Conservation (phyloP, 2,888 invertebrate species). For the Lochmaea crataegi region DNA sequence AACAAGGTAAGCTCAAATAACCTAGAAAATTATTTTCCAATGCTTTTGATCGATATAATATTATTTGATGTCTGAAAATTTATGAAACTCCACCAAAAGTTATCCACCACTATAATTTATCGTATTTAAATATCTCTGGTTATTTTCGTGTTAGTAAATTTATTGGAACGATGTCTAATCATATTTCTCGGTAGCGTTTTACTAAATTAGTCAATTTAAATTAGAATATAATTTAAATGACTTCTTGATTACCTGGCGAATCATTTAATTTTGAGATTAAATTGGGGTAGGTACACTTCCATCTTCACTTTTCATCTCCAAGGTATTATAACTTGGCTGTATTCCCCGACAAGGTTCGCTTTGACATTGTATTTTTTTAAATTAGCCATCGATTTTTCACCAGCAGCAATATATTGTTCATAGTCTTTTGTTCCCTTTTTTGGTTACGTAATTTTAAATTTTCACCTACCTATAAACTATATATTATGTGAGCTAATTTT, state of each 20-base stretch:
- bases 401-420: no score
- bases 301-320: not conserved
- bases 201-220: conserved; percentile 4
- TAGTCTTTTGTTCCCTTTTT: no score
- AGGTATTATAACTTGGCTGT: not conserved
- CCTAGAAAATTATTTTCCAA: not conserved
- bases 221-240: conserved; percentile 1
- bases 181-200: not conserved
- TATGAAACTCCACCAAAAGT: not conserved
- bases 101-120: no score
- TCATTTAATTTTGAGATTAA: not conserved
- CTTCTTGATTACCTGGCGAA: conserved; percentile 1
- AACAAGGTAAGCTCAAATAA: conserved; percentile 75
- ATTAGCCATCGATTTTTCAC: no score
- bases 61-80: not conserved
- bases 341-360: no score
- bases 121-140: not conserved
- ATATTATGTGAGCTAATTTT: no score
- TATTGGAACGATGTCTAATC: no score
- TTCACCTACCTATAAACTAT: no score
- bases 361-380: no score
- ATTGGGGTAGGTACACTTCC: not conserved
- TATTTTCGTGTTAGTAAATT: no score
- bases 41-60: not conserved
- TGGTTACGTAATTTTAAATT: no score